A percentile compares a stretch with the other conserved stretches of the same genome.
Conservation (phyloP, 30 jellyfish, hydroid and myxozoan species). For the Turritopsis rubra region DNA sequence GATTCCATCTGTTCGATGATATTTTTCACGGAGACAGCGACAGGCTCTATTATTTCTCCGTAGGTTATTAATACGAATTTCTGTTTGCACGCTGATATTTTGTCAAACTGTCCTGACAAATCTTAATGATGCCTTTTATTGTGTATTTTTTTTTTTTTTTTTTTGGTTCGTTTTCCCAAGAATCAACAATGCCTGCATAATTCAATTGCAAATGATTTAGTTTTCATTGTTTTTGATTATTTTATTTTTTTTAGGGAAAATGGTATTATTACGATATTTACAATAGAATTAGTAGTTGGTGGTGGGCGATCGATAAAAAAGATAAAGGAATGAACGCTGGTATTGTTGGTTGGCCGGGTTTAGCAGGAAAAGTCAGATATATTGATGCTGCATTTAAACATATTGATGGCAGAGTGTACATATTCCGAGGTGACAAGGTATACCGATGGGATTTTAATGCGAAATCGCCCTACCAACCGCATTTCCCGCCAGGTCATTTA, state of each 20-base stretch:
- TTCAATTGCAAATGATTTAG: too few species aligned
- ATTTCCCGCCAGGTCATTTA: constrained; percentile 30
- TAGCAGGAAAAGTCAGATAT: not conserved
- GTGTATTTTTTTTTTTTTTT: too few species aligned
- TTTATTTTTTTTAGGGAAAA: not conserved
- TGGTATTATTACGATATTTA: not conserved
- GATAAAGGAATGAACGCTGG: not conserved
- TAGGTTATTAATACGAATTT: not conserved
- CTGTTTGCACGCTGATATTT: too few species aligned
- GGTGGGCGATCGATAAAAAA: not conserved
- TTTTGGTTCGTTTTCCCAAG: too few species aligned
- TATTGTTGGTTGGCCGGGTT: constrained; percentile 36
- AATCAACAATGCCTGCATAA: too few species aligned
- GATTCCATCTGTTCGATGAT: constrained; percentile 14
- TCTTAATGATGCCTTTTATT: too few species aligned
- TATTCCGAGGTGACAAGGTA: constrained; percentile 15
- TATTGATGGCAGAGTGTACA: constrained; percentile 21
- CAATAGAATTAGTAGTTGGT: not conserved
- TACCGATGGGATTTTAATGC: constrained; percentile 34
- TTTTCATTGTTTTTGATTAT: too few species aligned
- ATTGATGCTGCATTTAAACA: constrained; percentile 41
- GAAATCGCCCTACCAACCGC: constrained; percentile 1
- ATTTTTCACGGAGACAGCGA: constrained; percentile 21
- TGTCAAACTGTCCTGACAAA: too few species aligned
- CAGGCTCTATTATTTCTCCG: constrained; percentile 6